phyloP scores from a whole-genome alignment of 2,113 vertebrate genomes.

The Macrotis lagotis region DNA sequence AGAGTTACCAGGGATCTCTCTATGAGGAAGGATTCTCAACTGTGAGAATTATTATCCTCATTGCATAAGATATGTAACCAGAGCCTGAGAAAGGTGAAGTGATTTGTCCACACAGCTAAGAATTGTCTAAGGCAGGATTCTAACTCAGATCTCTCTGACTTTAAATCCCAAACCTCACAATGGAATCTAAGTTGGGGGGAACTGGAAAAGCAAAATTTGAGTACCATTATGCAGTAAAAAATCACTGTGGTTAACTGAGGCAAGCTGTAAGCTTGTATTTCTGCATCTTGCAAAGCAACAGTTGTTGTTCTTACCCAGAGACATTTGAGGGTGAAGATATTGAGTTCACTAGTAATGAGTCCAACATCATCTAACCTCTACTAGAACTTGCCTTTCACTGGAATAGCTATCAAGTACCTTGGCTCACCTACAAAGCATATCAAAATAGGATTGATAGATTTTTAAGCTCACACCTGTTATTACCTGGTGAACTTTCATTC shows the following conservation, averaged over 20 bases:
- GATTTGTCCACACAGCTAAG: background rate
- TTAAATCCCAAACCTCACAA: background rate
- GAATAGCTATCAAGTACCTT: background rate
- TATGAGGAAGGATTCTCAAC: background rate
- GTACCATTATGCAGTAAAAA: background rate
- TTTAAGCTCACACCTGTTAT: background rate
- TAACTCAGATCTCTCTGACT: background rate
- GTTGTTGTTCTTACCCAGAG: background rate
- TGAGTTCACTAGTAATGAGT: background rate
- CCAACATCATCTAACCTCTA: background rate
- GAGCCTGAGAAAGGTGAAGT: background rate
- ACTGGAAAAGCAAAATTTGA: background rate
- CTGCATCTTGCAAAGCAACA: background rate
- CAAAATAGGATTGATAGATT: background rate
- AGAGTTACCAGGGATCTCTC: background rate
- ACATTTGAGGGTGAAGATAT: background rate
- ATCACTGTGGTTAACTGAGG: background rate
- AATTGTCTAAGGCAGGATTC: background rate
- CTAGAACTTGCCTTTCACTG: background rate
- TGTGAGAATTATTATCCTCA: background rate
- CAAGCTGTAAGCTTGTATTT: background rate
- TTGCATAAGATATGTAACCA: background rate
- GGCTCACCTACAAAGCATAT: background rate
- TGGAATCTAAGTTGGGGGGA: background rate
- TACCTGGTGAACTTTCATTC: background rate